Conservation (phyloP, 1,140 invertebrate species). For the Neodiprion pinetum region DNA sequence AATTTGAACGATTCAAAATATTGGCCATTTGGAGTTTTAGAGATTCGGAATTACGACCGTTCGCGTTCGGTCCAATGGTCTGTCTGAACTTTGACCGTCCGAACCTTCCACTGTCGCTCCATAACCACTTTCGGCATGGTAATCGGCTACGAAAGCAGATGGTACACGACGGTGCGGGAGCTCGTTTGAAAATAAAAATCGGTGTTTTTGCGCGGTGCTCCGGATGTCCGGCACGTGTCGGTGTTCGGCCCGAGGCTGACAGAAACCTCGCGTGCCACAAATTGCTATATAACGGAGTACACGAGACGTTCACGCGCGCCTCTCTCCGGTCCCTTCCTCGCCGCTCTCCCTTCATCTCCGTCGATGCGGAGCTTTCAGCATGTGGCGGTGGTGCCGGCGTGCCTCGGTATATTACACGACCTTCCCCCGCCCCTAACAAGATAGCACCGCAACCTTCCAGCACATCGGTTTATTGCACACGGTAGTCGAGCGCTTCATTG, state of each 20-base stretch:
- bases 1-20: too few species aligned
- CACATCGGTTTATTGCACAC: slow-evolving; percentile 2
- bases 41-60: too few species aligned
- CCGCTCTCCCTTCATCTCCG: too few species aligned
- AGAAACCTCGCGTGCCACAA: slow-evolving; percentile 6
- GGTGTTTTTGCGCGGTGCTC: neutral
- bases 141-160: too few species aligned
- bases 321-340: neutral
- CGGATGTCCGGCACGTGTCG: slow-evolving; percentile 3
- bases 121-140: too few species aligned
- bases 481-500: neutral
- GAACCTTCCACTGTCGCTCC: too few species aligned
- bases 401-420: neutral
- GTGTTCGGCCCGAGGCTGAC: neutral
- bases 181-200: neutral
- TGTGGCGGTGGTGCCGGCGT: neutral
- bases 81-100: too few species aligned
- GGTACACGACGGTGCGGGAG: too few species aligned
- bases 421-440: slow-evolving; percentile 1
- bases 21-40: too few species aligned
- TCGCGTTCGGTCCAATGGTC: too few species aligned
- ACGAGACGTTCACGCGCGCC: slow-evolving; percentile 3
- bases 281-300: slow-evolving; percentile 5
- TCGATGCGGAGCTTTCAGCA: neutral
- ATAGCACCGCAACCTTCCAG: neutral